Percentiles rank a stretch among this genome's conserved stretches.
Evolutionary conservation across 2,797 vertebrate species (phyloP).

Genomic region (Lacerta agilis): DNA sequence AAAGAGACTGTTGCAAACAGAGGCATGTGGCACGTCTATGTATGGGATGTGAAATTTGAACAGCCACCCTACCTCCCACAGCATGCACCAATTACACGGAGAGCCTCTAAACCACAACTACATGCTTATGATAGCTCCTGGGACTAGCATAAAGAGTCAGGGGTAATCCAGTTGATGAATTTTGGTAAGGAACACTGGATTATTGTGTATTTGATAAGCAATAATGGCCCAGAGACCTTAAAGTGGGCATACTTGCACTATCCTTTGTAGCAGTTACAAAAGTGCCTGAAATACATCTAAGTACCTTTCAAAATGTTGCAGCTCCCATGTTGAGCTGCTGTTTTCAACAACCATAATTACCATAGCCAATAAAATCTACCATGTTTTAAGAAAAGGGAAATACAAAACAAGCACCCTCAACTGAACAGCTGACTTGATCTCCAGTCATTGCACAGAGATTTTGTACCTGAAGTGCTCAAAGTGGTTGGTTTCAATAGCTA

Average conservation of each 20-base stretch:
- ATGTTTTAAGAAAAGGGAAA: neutral
- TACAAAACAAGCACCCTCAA: neutral
- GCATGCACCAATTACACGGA: neutral
- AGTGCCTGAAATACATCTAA: neutral
- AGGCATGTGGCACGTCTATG: neutral
- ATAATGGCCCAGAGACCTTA: neutral
- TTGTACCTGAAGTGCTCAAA: neutral
- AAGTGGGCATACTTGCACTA: neutral
- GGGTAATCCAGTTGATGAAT: neutral
- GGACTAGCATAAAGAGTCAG: neutral
- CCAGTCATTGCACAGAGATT: neutral
- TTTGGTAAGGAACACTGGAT: neutral
- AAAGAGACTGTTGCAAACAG: neutral
- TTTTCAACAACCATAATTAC: neutral
- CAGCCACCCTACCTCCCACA: neutral
- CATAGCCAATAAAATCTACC: neutral
- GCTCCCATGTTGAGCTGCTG: neutral
- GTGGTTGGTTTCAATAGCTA: neutral
- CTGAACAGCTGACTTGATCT: neutral
- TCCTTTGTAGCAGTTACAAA: neutral
- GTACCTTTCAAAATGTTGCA: neutral
- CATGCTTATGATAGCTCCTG: neutral
- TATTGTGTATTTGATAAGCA: neutral
- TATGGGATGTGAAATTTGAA: neutral
- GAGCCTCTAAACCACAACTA: neutral